Conservation (phyloP, 1,140 invertebrate species). For the Pomacea maculata region DNA sequence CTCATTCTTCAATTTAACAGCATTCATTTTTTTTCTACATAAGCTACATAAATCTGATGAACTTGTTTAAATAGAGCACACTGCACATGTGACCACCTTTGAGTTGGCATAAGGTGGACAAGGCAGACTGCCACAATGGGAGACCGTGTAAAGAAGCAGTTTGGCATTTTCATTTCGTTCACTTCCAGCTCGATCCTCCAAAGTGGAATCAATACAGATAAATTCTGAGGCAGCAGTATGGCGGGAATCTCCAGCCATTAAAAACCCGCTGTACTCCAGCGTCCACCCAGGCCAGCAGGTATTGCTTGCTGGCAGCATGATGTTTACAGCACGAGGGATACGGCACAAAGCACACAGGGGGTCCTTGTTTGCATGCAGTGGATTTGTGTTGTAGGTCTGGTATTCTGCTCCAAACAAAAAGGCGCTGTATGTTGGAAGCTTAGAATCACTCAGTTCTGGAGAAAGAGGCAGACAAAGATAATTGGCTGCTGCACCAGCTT, state of each 20-base stretch:
- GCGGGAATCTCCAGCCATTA: background rate
- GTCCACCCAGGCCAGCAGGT: background rate
- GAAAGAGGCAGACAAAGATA: background rate
- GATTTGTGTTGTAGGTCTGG: background rate
- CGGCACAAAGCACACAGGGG: slow-evolving; percentile 15
- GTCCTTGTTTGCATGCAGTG: background rate
- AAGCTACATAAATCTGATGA: no score
- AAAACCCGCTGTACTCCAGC: slow-evolving; percentile 15
- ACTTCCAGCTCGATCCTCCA: no score
- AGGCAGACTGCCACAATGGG: background rate
- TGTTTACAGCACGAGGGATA: background rate
- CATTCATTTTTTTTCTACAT: background rate
- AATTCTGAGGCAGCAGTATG: no score
- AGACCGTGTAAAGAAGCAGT: no score
- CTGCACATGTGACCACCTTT: background rate
- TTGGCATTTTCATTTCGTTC: no score
- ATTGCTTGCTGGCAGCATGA: slow-evolving; percentile 9
- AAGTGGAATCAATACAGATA: no score
- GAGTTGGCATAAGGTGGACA: background rate
- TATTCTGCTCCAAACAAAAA: slow-evolving; percentile 11
- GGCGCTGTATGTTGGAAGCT: background rate
- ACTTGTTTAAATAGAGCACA: background rate
- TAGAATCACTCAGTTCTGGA: background rate
- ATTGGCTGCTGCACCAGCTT: background rate
- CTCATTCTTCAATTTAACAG: background rate